Base-by-base conservation (phyloP, 2,888 invertebrate genomes). In the Noctua fimbriata region DNA sequence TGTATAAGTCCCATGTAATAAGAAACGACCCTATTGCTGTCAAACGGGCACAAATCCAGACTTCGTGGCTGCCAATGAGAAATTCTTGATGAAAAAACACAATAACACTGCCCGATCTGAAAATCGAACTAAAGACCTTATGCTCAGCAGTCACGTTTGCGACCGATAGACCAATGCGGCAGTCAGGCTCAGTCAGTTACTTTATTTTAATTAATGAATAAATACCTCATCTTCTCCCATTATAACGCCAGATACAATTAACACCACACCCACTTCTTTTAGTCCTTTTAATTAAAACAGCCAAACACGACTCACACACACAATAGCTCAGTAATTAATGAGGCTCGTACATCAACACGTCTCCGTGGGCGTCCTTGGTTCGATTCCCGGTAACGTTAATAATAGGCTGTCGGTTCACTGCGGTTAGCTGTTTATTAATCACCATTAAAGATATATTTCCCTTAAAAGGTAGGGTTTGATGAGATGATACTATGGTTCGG, bases 301-400 rank as follows among this genome's bases (percentile, higher is more conserved):
- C 36, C 66, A 36, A 80, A 66, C 60, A 66, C 71, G 41, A 82
- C 67, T 12, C 66, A 69, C 60, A 87, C 86, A 87, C n/a, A 74
- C 66, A 69, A 75, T 84, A 49, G 71, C 72, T 72, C 32, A 55
- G 77, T 87, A 80, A 87, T 87, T 86, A 88, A 87, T 87, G 87
- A 70, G 32, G 0, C 69, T 65, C 71, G 71, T 87, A 73, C 76
- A 71, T 87, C 88, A 88, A 76, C 76, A 75, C 79, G 86, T 82
- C 82, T 76, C 65, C 65, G 87, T 87, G 88, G 88, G 87, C 85
- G 89, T 86, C 89, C 89, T 90, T 90, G 90, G 84, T 88, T 89
- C 84, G 82, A 82, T 88, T 88, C 89, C 90, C 81, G 81, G 89
- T 79, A 82, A 76, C 74, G 79, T 81, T 86, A 87, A 86, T 88